A percentile compares a stretch with the other conserved stretches of the same genome.
phyloP scores from a whole-genome alignment of 92 coral and sea anemone genomes.

The Pocillopora meandrina region DNA sequence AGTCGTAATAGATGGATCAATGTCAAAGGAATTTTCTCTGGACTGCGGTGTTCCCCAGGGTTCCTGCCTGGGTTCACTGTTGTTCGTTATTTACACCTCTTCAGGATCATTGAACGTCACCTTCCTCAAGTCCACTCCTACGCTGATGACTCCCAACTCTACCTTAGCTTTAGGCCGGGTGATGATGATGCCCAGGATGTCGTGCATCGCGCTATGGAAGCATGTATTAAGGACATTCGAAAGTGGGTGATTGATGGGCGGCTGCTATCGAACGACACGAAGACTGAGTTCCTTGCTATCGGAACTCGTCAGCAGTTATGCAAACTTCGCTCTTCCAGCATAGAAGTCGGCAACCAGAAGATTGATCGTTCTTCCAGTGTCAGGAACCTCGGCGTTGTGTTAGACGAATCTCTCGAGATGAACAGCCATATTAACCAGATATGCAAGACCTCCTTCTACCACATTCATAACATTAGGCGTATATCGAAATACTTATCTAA shows the following conservation, averaged over 20 bases:
- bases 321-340: slow-evolving; percentile 39
- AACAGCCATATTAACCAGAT: slow-evolving; percentile 32
- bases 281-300: slow-evolving; percentile 29
- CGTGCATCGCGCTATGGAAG: slow-evolving; percentile 33
- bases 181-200: not conserved
- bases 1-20: slow-evolving; percentile 33
- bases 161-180: no score
- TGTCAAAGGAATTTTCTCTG: slow-evolving; percentile 27
- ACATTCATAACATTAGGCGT: slow-evolving; percentile 32
- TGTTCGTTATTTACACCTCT: no score
- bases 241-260: slow-evolving; percentile 36
- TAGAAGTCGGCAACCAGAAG: slow-evolving; percentile 40
- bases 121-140: no score
- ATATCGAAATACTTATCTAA: slow-evolving; percentile 33
- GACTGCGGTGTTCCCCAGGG: slow-evolving; percentile 36
- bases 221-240: slow-evolving; percentile 28
- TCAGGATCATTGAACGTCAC: no score
- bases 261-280: slow-evolving; percentile 22
- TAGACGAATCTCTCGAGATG: slow-evolving; percentile 28
- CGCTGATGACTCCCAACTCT: no score
- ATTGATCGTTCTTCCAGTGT: slow-evolving; percentile 34
- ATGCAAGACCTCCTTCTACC: slow-evolving; percentile 22
- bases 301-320: slow-evolving; percentile 40
- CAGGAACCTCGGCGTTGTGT: slow-evolving; percentile 38
- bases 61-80: no score